A percentile compares a stretch with the other conserved stretches of the same genome.
phyloP scores from a whole-genome alignment of 2,113 vertebrate species.

The Scomber colias region DNA sequence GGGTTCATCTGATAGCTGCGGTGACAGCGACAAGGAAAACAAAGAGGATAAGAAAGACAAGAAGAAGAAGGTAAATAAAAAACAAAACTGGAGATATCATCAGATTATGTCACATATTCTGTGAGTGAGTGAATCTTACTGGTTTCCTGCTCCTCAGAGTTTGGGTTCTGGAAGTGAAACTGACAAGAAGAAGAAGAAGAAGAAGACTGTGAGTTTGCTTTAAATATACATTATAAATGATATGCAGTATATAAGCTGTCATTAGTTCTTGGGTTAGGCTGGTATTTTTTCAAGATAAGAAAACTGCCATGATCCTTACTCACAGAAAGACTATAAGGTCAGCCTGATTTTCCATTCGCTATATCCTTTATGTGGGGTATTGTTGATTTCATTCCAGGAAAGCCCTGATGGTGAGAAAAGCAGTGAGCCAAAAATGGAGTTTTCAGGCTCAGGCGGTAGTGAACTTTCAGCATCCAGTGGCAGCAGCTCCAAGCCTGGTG shows the following conservation, averaged over 20 bases:
- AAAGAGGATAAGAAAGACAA: conserved; percentile 55
- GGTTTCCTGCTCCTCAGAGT: conserved; percentile 4
- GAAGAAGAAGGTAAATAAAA: conserved; percentile 34
- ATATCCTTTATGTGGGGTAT: not conserved
- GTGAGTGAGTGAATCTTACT: not conserved
- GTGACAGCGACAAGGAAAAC: conserved; percentile 55
- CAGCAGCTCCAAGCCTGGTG: conserved; percentile 25
- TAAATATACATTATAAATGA: not conserved
- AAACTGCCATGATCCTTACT: no score
- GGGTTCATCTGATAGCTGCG: conserved; percentile 42
- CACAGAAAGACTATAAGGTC: no score
- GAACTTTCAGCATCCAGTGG: not conserved
- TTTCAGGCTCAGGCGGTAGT: not conserved
- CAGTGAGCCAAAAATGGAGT: not conserved
- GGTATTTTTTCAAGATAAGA: no score
- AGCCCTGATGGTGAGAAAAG: conserved; percentile 2
- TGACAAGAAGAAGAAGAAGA: conserved; percentile 47
- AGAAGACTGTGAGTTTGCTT: conserved; percentile 30
- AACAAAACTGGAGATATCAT: not conserved
- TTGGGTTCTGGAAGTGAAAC: conserved; percentile 48
- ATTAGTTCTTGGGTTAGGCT: not conserved
- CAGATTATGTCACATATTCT: not conserved
- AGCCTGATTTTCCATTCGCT: not conserved
- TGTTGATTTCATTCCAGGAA: conserved; percentile 43
- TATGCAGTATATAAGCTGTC: not conserved